A percentile compares a stretch with the other conserved stretches of the same genome.
These are phyloP conservation scores for Pseudobourletiella spinata DNA, from an alignment of 1,140 invertebrate genomes.

Conservation along the genomic window DNA sequence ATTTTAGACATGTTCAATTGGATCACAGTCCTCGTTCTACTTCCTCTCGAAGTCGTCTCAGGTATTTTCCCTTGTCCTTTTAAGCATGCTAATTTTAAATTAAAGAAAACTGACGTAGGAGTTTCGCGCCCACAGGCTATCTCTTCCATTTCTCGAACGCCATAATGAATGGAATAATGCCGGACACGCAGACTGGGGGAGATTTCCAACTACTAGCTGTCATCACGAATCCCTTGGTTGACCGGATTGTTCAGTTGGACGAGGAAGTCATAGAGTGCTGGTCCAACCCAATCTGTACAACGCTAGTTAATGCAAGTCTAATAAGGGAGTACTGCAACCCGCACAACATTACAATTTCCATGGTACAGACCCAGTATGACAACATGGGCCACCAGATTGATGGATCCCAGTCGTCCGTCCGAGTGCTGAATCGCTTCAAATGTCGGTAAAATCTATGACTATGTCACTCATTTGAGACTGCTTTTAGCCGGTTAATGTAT, in stretches of 20 bases:
- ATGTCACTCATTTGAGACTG: no score
- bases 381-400: no score
- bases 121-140: constrained; percentile 38
- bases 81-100: constrained; percentile 14
- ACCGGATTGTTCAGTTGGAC: constrained; percentile 44
- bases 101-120: neutral
- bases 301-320: constrained; percentile 32
- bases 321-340: constrained; percentile 32
- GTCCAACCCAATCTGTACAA: constrained; percentile 35
- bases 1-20: constrained; percentile 51
- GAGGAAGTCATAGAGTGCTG: constrained; percentile 42
- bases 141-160: constrained; percentile 41
- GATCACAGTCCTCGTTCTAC: constrained; percentile 42
- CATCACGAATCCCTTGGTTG: constrained; percentile 47
- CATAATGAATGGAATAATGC: constrained; percentile 39
- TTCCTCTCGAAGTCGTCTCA: constrained; percentile 42
- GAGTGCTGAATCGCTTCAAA: no score
- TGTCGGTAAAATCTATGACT: no score
- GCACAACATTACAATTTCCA: neutral
- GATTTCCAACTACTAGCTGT: constrained; percentile 43
- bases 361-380: no score
- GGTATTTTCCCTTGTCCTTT: no score
- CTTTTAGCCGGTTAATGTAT: no score
- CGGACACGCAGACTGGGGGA: constrained; percentile 36
- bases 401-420: no score